phyloP scores from a whole-genome alignment of 2,113 vertebrate genomes.

The Donacobius atricapilla region DNA sequence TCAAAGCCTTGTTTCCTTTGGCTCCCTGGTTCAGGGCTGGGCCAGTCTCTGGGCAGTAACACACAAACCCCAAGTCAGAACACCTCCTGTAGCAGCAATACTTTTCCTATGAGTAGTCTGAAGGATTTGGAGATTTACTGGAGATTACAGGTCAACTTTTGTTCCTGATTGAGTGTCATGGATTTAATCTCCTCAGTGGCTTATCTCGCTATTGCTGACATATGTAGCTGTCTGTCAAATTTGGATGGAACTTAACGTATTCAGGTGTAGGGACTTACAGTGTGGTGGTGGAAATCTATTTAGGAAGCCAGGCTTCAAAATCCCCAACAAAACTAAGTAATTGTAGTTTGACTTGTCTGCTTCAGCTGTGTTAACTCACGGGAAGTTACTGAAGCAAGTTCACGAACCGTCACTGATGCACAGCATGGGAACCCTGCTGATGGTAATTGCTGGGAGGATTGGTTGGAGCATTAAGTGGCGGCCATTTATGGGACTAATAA shows the following conservation, averaged over 20 bases:
- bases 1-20: slow-evolving; percentile 40
- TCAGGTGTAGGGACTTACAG: background rate
- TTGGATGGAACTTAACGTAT: background rate
- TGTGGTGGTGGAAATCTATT: background rate
- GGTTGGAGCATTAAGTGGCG: background rate
- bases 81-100: background rate
- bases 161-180: background rate
- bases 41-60: background rate
- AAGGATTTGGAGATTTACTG: background rate
- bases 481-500: background rate
- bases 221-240: background rate
- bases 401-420: background rate
- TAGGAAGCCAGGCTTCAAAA: background rate
- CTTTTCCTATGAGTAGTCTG: background rate
- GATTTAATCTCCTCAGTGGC: background rate
- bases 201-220: background rate
- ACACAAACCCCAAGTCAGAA: background rate
- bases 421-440: background rate
- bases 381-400: slow-evolving; percentile 14
- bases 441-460: background rate
- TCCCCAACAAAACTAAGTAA: background rate
- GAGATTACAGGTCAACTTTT: background rate
- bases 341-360: background rate
- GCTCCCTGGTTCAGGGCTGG: slow-evolving; percentile 8
- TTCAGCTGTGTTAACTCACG: background rate